Base-by-base conservation (phyloP, 2,113 vertebrate genomes). In the Oceanites oceanicus region DNA sequence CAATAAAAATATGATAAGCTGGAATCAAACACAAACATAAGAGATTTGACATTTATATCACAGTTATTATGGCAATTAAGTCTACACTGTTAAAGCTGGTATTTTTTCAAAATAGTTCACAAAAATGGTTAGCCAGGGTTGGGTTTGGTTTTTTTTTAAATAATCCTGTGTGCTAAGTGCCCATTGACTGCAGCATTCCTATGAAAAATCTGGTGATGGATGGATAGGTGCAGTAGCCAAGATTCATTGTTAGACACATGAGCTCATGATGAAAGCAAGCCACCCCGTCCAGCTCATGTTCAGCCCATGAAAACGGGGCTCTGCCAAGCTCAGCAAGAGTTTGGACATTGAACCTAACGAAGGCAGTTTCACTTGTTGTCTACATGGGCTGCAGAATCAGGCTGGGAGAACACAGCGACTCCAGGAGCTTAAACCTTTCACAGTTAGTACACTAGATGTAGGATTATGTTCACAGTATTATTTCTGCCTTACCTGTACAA, bases 1-100 rank as follows among this genome's bases (percentile, higher is more conserved):
- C 94, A 94, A 86, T 89, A 95, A 93, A 97, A 94, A 88, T 71
- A 88, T 27, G 26, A 22, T 44, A 15, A 59, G 58, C 21, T 78
- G 63, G 58, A 89, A 76, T n/a, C 44, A 56, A 78, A 84, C 65
- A 82, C 45, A 88, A 59, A 65, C 7, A 3, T 15, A 38, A 72
- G 50, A 91, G 38, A 73, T 27, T 26, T 55, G 30, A 78, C 62
- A 45, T 82, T 86, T 53, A 9, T 29, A 34, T 56, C 77, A 61
- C 56, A 79, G 44, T 89, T 70, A 23, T 47, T 87, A 73, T 5
- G 21, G 49, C 36, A 89, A 58, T 75, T 67, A 86, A 92, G 29
- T 38, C 32, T 26, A 45, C n/a, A 29, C 34, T 78, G 63, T 23
- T 84, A 67, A 88, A 78, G 62, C 44, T 59, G 25, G 11, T 13